phyloP scores from a whole-genome alignment of 2,888 invertebrate species.

The Hydraecia micacea region DNA sequence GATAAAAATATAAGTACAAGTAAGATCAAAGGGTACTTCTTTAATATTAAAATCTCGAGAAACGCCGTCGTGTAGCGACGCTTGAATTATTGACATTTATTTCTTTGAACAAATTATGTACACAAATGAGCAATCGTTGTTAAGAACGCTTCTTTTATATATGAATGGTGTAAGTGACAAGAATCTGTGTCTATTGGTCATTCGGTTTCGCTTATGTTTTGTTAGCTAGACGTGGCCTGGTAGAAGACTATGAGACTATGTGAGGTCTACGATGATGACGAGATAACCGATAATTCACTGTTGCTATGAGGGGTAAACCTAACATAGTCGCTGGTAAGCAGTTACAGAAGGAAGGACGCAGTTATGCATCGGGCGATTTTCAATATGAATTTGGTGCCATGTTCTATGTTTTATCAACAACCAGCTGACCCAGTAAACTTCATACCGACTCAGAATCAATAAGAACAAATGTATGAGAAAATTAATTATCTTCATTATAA shows the following conservation, averaged over 20 bases:
- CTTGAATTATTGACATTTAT: constrained; percentile 72
- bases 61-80: constrained; percentile 27
- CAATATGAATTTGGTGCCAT: neutral
- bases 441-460: too few relatives aligned
- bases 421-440: too few relatives aligned
- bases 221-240: neutral
- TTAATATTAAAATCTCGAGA: constrained; percentile 60
- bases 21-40: constrained; percentile 48
- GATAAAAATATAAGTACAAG: constrained; percentile 3
- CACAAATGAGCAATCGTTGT: constrained; percentile 74
- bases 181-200: constrained; percentile 6
- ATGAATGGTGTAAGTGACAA: constrained; percentile 56
- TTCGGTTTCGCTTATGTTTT: neutral
- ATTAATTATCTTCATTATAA: too few relatives aligned
- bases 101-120: constrained; percentile 75
- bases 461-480: too few relatives aligned
- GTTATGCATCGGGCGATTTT: neutral
- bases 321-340: neutral
- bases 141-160: constrained; percentile 67
- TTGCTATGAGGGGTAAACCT: neutral
- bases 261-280: neutral
- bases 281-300: neutral
- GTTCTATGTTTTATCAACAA: neutral
- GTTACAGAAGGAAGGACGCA: too few relatives aligned
- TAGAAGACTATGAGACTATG: too few relatives aligned